phyloP scores from a whole-genome alignment of 2,888 invertebrate species.

The Augochlorella aurata region DNA sequence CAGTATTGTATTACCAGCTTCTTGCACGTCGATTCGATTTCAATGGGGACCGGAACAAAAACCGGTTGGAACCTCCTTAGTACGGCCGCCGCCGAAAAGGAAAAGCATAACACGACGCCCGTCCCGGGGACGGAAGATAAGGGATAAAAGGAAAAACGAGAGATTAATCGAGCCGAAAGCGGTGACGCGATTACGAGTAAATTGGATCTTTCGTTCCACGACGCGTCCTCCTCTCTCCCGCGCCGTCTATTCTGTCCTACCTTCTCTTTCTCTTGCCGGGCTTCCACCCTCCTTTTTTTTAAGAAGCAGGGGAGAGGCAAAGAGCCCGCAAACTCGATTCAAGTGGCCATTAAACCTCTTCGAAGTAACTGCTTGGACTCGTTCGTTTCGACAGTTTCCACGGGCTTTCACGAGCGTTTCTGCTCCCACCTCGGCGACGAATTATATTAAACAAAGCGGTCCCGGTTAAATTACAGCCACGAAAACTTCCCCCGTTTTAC shows the following conservation, averaged over 20 bases:
- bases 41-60: conserved; percentile 27
- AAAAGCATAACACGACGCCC: conserved; percentile 55
- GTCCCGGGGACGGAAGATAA: conserved; percentile 42
- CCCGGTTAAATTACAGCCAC: background rate
- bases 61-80: conserved; percentile 34
- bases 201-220: conserved; percentile 68
- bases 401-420: conserved; percentile 48
- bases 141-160: conserved; percentile 49
- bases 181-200: conserved; percentile 72
- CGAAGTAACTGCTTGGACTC: conserved; percentile 62
- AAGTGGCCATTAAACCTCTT: conserved; percentile 69
- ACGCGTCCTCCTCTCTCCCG: conserved; percentile 22
- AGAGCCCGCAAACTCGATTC: conserved; percentile 67
- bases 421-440: conserved; percentile 20
- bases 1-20: background rate
- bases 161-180: conserved; percentile 68
- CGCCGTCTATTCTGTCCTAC: background rate
- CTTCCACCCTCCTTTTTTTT: background rate
- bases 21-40: conserved; percentile 26
- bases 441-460: conserved; percentile 56
- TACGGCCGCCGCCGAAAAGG: conserved; percentile 26
- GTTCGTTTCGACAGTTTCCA: conserved; percentile 64
- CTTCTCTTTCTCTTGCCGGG: background rate
- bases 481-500: background rate
- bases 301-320: conserved; percentile 47